Base-by-base conservation (phyloP, 2,797 vertebrate species). In the Phrynocephalus vlangalii region DNA sequence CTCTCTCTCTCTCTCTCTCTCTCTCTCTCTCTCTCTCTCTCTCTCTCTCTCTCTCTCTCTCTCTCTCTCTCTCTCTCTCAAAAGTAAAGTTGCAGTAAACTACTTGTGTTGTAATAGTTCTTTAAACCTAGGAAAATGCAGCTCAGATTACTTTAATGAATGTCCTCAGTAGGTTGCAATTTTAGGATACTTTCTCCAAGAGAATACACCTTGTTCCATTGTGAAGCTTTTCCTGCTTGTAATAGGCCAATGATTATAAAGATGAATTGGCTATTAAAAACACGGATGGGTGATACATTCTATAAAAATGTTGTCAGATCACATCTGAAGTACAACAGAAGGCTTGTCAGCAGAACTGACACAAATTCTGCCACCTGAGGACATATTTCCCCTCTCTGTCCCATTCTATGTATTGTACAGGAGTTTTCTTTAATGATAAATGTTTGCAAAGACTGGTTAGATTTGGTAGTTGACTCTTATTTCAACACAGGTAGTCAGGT, bases 91-190 rank as follows among this genome's bases (percentile, higher is more conserved):
- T 70, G 77, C 68, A 88, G 0, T 20, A 66, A 90, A 90, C 18
- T 86, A 92, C 86, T 72, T 86, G 15, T 92, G 70, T 38, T 68
- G 83, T 67, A 91, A 67, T n/a, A 92, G 79, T 87, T 87, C 84
- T 26, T n/a, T 28, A 5, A 60, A 72, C 1, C 91, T 38, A 52
- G 85, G 77, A 93, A 92, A 87, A 56, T 28, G 20, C 72, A 79
- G 82, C 5, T 78, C 1, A 88, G 87, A 89, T 0, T 1, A 71
- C 82, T 92, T 90, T 89, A 90, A 89, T 88, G 90, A 91, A 92
- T 67, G 11, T n/a, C 8, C 88, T 90, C 79, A 79, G 73, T 72
- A 92, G 66, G 83, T 86, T 87, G 84, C 50, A 90, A 87, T 28
- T 44, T 79, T 22, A 52, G 88, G 38, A 81, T 44, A 73, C 6